A percentile compares a stretch with the other conserved stretches of the same genome.
Conservation (phyloP, 2,113 vertebrate genomes). For the Fregata magnificens region DNA sequence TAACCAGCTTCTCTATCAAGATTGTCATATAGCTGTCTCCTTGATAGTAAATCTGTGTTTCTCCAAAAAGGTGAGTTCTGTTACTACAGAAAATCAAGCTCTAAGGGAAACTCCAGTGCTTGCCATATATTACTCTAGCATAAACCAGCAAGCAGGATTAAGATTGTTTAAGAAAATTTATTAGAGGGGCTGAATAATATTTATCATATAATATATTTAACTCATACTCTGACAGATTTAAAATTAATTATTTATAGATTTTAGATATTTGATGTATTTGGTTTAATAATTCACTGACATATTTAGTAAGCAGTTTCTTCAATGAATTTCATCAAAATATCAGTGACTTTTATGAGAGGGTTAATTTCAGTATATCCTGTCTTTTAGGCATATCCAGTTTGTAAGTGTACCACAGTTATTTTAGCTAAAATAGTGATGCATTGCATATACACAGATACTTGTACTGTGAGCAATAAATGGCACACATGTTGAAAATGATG, state of each 20-base stretch:
- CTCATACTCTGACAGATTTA: neutral
- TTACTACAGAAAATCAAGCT: slow-evolving; percentile 26
- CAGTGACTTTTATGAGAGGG: neutral
- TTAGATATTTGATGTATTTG: neutral
- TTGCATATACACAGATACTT: neutral
- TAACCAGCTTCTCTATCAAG: slow-evolving; percentile 65
- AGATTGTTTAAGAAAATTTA: slow-evolving; percentile 42
- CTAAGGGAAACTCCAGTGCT: neutral
- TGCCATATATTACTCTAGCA: slow-evolving; percentile 20
- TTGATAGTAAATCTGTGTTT: slow-evolving; percentile 57
- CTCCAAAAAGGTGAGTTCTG: neutral
- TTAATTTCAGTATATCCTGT: neutral
- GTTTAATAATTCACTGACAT: neutral
- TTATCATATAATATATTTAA: slow-evolving; percentile 25
- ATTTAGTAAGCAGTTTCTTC: neutral
- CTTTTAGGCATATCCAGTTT: neutral
- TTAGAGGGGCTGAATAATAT: neutral
- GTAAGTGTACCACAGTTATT: neutral
- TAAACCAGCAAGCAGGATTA: slow-evolving; percentile 22
- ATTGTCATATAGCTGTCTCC: slow-evolving; percentile 58
- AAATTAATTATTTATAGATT: slow-evolving; percentile 7
- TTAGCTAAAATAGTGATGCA: neutral
- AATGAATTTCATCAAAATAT: neutral
- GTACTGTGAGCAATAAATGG: neutral
- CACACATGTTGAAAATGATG: neutral